These are phyloP conservation scores for Indri indri DNA, from an alignment of 2,113 vertebrate species.

Conservation along the genomic window DNA sequence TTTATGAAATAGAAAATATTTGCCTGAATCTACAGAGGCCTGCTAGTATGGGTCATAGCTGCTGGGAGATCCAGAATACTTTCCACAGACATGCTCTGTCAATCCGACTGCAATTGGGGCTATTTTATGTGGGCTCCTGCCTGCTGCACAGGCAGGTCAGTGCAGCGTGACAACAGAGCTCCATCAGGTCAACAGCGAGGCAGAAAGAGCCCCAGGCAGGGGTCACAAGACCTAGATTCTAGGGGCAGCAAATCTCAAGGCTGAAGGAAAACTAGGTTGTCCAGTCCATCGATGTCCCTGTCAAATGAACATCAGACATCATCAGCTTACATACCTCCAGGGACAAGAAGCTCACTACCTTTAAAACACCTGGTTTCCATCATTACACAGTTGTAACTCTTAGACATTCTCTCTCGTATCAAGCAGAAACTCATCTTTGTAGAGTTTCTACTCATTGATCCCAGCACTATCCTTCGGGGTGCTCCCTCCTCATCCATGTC, in stretches of 20 bases:
- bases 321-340: not conserved
- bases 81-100: not conserved
- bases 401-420: not conserved
- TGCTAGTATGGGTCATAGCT: not conserved
- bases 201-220: not conserved
- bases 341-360: not conserved
- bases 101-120: not conserved
- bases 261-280: not conserved
- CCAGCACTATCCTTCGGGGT: not conserved
- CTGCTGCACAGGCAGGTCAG: not conserved
- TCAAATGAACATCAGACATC: not conserved
- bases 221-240: not conserved
- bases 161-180: not conserved
- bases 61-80: not conserved
- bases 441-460: not conserved
- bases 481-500: not conserved
- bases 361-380: not conserved
- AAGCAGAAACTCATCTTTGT: not conserved
- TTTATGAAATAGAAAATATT: conserved; percentile 30
- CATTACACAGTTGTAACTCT: not conserved
- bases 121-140: not conserved
- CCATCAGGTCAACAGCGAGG: not conserved
- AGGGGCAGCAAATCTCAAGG: not conserved
- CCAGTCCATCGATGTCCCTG: no score
- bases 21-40: not conserved